Evolutionary conservation across 92 coral and sea anemone genomes (phyloP).

Genomic region (Umimayanthus chanpuru): DNA sequence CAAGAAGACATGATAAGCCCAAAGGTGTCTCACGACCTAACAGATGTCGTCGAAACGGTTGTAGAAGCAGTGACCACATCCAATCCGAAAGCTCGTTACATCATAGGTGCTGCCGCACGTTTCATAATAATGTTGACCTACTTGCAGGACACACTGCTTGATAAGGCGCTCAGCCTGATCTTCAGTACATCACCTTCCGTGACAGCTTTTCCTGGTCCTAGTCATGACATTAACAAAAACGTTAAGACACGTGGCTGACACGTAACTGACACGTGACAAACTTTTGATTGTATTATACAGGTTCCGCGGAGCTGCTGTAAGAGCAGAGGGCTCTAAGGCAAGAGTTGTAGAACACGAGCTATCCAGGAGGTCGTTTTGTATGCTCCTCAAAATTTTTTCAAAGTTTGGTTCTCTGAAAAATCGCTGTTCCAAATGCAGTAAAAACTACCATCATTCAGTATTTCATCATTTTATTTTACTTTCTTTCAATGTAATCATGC

Average conservation of each 20-base stretch:
- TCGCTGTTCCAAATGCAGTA: too few species aligned
- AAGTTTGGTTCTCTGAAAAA: too few species aligned
- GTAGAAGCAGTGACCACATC: slow-evolving; percentile 20
- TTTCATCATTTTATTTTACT: too few species aligned
- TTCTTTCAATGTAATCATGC: too few species aligned
- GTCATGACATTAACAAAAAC: not conserved
- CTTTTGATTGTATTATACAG: not conserved
- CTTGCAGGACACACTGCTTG: slow-evolving; percentile 7
- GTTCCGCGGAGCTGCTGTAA: too few species aligned
- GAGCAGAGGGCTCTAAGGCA: too few species aligned
- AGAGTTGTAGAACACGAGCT: too few species aligned
- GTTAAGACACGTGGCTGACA: not conserved
- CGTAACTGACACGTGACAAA: not conserved
- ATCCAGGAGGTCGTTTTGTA: too few species aligned
- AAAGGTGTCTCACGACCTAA: slow-evolving; percentile 24
- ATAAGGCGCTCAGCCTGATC: slow-evolving; percentile 4
- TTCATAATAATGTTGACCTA: slow-evolving; percentile 18
- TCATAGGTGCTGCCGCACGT: slow-evolving; percentile 15
- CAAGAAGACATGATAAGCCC: slow-evolving; percentile 21
- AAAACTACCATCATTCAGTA: too few species aligned
- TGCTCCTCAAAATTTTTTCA: too few species aligned
- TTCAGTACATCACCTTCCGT: slow-evolving; percentile 1
- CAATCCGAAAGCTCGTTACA: slow-evolving; percentile 26
- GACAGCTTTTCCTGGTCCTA: slow-evolving; percentile 27
- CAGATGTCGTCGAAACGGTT: slow-evolving; percentile 16